Evolutionary conservation across 2,888 invertebrate species (phyloP).

Genomic region (Tetragonisca angustula): DNA sequence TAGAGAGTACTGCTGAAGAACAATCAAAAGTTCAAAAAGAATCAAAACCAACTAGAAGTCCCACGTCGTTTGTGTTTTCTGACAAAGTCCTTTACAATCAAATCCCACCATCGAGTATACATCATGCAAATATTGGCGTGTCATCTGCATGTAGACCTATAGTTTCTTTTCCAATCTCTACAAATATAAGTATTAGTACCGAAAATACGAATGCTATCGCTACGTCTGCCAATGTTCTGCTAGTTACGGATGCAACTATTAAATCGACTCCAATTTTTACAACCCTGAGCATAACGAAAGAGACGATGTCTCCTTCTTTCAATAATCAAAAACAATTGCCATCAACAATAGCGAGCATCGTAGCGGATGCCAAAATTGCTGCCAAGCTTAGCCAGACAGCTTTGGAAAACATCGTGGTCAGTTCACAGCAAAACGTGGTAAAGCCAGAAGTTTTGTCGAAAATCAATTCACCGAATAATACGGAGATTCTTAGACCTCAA

Average conservation of each 20-base stretch:
- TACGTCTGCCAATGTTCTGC: not conserved
- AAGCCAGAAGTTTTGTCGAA: slow-evolving; percentile 47
- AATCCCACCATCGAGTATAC: slow-evolving; percentile 78
- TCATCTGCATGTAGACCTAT: slow-evolving; percentile 71
- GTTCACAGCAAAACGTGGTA: slow-evolving; percentile 30
- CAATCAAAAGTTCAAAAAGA: slow-evolving; percentile 67
- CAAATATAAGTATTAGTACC: slow-evolving; percentile 26
- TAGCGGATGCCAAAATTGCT: slow-evolving; percentile 79
- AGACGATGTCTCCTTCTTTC: slow-evolving; percentile 55
- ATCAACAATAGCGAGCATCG: slow-evolving; percentile 75
- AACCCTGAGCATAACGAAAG: slow-evolving; percentile 50
- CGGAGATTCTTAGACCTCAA: slow-evolving; percentile 46
- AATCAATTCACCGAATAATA: slow-evolving; percentile 23
- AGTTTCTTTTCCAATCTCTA: slow-evolving; percentile 48
- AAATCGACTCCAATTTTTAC: slow-evolving; percentile 51
- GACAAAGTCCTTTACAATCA: slow-evolving; percentile 72
- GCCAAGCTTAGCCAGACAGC: slow-evolving; percentile 76
- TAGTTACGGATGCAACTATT: slow-evolving; percentile 33
- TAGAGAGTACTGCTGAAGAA: slow-evolving; percentile 60
- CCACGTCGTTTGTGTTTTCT: slow-evolving; percentile 65
- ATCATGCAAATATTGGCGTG: slow-evolving; percentile 79
- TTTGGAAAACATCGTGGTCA: slow-evolving; percentile 60
- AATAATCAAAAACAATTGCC: slow-evolving; percentile 70
- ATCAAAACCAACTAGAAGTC: slow-evolving; percentile 63
- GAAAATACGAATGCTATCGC: slow-evolving; percentile 32